Conservation (phyloP, 1,140 invertebrate species). For the Cyclina sinensis region DNA sequence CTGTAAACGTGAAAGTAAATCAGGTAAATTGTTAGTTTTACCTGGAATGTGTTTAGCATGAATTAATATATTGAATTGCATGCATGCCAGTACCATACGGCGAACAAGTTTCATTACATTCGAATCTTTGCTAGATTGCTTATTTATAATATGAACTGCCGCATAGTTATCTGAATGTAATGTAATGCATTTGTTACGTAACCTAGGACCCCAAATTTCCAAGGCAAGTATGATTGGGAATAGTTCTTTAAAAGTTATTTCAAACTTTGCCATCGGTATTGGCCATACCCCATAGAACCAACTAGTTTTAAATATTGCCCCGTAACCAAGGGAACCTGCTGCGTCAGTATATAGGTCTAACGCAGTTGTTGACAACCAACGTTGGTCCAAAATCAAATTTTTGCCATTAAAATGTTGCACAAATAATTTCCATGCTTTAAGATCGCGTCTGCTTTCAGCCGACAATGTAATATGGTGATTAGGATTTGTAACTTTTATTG, state of each 20-base stretch:
- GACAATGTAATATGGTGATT: slow-evolving; percentile 51
- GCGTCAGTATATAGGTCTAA: slow-evolving; percentile 64
- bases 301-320: slow-evolving; percentile 21
- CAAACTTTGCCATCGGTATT: background rate
- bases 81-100: slow-evolving; percentile 37
- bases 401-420: slow-evolving; percentile 65
- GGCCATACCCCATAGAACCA: slow-evolving; percentile 52
- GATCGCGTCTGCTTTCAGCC: slow-evolving; percentile 3
- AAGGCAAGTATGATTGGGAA: slow-evolving; percentile 61
- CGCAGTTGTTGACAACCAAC: background rate
- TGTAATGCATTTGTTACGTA: slow-evolving; percentile 47
- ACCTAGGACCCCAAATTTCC: slow-evolving; percentile 46
- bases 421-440: slow-evolving; percentile 55
- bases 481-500: slow-evolving; percentile 48
- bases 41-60: slow-evolving; percentile 65
- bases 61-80: slow-evolving; percentile 63
- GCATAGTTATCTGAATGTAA: slow-evolving; percentile 66
- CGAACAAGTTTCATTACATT: slow-evolving; percentile 64
- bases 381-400: background rate
- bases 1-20: slow-evolving; percentile 65
- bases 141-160: slow-evolving; percentile 69
- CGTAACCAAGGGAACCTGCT: slow-evolving; percentile 26
- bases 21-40: slow-evolving; percentile 53
- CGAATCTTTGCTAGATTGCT: slow-evolving; percentile 37
- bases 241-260: slow-evolving; percentile 66